Base-by-base conservation (phyloP, 2,888 invertebrate genomes). In the Baronia brevicornis region DNA sequence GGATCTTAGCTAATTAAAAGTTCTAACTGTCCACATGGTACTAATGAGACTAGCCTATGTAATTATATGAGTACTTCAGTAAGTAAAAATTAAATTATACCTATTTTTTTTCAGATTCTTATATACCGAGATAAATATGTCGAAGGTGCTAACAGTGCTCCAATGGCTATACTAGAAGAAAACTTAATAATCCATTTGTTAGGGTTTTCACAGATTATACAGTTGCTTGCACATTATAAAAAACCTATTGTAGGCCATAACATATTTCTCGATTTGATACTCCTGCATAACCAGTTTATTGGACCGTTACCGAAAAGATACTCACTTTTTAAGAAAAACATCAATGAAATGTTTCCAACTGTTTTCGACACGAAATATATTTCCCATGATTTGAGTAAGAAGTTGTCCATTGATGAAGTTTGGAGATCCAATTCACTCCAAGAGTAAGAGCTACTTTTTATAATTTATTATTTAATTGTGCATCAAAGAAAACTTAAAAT, bases 221-320 rank as follows among this genome's bases (percentile, higher is more conserved):
- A 87, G 7, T 57, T 90, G 0, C 60, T 94, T n/a, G 70, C 70
- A 14, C 55, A 68, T 1, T 60, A 85, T 3, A 84, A 87, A 43
- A 93, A 91, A 72, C 93, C 93, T 2, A 70, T 94, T 10, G 71
- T 94, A 11, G 93, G 92, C 0, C 94, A 94, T 61, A 95, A 95
- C 62, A 60, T 89, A 39, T 80, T 91, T 31, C 66, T 90, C 39
- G 94, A 94, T 63, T 66, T 90, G 1, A 60, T 94, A 48, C 78
- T 93, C 11, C 65, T 93, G 33, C 89, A 90, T 52, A 89, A 90
- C 48, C 90, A 91, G 56, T 94, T 94, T 60, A 86, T 90, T 49
- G 85, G 86, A 27, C 87, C 89, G 1, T 60, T 94, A 28, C 94
- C 94, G 14, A 71, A 86, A 5, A 86, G 77, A 12, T 92, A 91